Evolutionary conservation across 2,113 vertebrate species (phyloP).

Genomic region (Cepphus grylle): DNA sequence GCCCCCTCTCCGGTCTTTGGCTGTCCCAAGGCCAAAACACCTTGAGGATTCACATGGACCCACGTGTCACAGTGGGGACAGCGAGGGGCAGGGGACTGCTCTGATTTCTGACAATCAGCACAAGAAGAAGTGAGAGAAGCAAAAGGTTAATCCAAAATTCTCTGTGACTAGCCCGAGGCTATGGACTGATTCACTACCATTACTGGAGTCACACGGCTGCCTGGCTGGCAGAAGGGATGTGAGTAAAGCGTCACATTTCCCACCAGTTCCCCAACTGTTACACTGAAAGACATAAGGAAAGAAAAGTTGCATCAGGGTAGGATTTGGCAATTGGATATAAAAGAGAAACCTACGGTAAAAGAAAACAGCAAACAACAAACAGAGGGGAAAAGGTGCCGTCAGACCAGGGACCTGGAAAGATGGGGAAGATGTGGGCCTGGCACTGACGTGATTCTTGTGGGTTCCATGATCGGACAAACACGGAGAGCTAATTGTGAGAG

Average conservation of each 20-base stretch:
- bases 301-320: not conserved
- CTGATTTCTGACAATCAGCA: not conserved
- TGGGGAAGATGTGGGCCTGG: not conserved
- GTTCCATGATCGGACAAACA: accelerated
- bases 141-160: slow-evolving; percentile 16
- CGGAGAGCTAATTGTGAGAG: not conserved
- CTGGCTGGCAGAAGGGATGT: slow-evolving; percentile 23
- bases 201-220: slow-evolving; percentile 3
- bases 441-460: not conserved
- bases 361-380: not conserved
- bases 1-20: not conserved
- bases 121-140: not conserved
- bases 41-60: not conserved
- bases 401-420: not conserved
- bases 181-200: not conserved
- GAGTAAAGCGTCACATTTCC: slow-evolving; percentile 21
- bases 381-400: not conserved
- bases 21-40: not conserved
- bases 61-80: not conserved
- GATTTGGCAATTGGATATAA: not conserved
- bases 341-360: not conserved
- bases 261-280: slow-evolving; percentile 23
- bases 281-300: slow-evolving; percentile 12
- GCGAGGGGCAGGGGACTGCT: not conserved
- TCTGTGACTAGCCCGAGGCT: not conserved